phyloP scores from a whole-genome alignment of 1,140 invertebrate species.

The Pinna nobilis region DNA sequence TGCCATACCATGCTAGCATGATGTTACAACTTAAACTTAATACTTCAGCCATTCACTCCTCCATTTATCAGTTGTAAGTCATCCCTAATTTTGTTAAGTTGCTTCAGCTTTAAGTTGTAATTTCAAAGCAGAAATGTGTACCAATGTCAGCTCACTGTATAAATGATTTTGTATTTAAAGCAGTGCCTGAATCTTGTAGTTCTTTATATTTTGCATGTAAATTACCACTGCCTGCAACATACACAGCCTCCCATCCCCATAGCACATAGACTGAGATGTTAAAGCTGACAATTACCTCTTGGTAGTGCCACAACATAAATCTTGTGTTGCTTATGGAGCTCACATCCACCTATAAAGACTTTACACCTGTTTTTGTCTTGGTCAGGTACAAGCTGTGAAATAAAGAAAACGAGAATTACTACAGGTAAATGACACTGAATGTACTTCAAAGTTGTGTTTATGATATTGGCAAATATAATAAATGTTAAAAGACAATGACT shows the following conservation, averaged over 20 bases:
- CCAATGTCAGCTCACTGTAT: background rate
- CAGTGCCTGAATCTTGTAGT: too few species aligned
- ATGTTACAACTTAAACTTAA: too few species aligned
- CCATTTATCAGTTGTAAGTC: too few species aligned
- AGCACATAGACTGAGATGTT: background rate
- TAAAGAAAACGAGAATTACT: constrained; percentile 6
- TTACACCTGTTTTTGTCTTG: constrained; percentile 70
- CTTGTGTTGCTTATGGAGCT: constrained; percentile 63
- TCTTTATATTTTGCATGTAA: too few species aligned
- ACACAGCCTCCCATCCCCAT: too few species aligned
- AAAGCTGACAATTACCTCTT: constrained; percentile 47
- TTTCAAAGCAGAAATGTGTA: background rate
- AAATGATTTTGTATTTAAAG: background rate
- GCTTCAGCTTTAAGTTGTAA: background rate
- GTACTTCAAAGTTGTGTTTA: background rate
- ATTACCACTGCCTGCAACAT: too few species aligned
- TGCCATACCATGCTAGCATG: too few species aligned
- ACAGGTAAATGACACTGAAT: background rate
- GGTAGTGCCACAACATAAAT: constrained; percentile 69
- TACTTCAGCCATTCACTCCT: too few species aligned
- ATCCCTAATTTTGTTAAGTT: background rate
- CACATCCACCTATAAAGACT: constrained; percentile 72
- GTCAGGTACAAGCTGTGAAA: constrained; percentile 69
- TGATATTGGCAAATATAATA: constrained; percentile 8
- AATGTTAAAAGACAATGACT: too few species aligned